Conservation (phyloP, 2,888 invertebrate genomes). For the Seladonia tumulorum region DNA sequence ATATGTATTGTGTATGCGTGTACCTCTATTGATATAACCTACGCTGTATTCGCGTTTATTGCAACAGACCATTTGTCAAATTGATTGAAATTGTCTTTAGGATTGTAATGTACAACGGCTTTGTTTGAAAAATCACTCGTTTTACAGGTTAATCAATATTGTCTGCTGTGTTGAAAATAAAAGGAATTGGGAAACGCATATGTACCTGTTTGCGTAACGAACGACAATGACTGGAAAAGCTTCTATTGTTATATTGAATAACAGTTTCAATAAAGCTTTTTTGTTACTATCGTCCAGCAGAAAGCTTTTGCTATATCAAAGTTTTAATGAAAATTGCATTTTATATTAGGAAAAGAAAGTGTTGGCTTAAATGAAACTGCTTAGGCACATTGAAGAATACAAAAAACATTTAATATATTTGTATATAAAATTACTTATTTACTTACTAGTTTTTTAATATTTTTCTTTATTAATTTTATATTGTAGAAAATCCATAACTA, state of each 20-base stretch:
- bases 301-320: background rate
- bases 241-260: background rate
- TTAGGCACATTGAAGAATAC: too few relatives aligned
- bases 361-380: too few relatives aligned
- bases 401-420: too few relatives aligned
- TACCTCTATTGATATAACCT: background rate
- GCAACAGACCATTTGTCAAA: background rate
- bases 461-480: too few relatives aligned
- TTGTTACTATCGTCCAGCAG: background rate
- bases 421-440: too few relatives aligned
- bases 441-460: too few relatives aligned
- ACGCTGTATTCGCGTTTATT: background rate
- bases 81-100: background rate
- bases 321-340: too few relatives aligned
- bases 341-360: too few relatives aligned
- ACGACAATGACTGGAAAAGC: background rate
- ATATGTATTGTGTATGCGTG: too few relatives aligned
- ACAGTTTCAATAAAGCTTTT: background rate
- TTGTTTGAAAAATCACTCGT: background rate
- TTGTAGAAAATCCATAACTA: too few relatives aligned
- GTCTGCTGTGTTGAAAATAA: background rate
- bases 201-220: background rate
- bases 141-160: background rate
- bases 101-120: background rate
- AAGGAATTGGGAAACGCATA: background rate